Evolutionary conservation across 2,888 invertebrate species (phyloP).

Genomic region (Andrena bucephala): DNA sequence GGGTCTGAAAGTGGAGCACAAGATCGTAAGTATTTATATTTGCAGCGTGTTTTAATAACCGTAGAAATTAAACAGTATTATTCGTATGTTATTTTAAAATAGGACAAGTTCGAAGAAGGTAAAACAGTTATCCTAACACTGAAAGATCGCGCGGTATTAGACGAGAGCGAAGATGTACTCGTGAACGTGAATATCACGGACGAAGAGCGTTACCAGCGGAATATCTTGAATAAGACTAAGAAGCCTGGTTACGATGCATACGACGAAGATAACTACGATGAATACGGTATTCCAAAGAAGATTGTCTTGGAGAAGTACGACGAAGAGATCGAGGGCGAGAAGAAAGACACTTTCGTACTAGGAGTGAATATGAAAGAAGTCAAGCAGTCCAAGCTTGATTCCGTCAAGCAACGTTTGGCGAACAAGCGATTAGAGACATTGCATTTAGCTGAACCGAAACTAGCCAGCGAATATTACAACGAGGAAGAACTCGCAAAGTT

Average conservation of each 20-base stretch:
- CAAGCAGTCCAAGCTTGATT: slow-evolving; percentile 85
- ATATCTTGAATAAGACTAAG: slow-evolving; percentile 93
- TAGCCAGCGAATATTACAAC: slow-evolving; percentile 96
- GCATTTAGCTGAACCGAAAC: slow-evolving; percentile 88
- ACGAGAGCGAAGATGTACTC: slow-evolving; percentile 94
- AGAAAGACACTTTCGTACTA: slow-evolving; percentile 90
- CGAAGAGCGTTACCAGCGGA: slow-evolving; percentile 91
- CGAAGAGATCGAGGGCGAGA: slow-evolving; percentile 94
- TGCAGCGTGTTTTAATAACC: background rate
- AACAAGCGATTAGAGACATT: slow-evolving; percentile 91
- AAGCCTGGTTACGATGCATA: slow-evolving; percentile 95
- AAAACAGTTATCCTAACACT: slow-evolving; percentile 95
- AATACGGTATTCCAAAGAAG: slow-evolving; percentile 88
- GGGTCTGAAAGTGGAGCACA: slow-evolving; percentile 95
- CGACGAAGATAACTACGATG: slow-evolving; percentile 92
- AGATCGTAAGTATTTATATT: slow-evolving; percentile 85
- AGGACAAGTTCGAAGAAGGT: slow-evolving; percentile 90
- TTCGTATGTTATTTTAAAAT: slow-evolving; percentile 57
- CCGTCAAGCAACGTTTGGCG: slow-evolving; percentile 87
- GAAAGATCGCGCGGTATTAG: slow-evolving; percentile 96
- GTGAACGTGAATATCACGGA: slow-evolving; percentile 96
- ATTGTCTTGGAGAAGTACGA: slow-evolving; percentile 96
- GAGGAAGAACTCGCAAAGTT: slow-evolving; percentile 94
- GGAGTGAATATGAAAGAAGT: slow-evolving; percentile 89
- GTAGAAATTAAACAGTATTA: slow-evolving; percentile 11